These are phyloP conservation scores for Mesoligia furuncula DNA, from an alignment of 2,888 invertebrate genomes.

Conservation along the genomic window DNA sequence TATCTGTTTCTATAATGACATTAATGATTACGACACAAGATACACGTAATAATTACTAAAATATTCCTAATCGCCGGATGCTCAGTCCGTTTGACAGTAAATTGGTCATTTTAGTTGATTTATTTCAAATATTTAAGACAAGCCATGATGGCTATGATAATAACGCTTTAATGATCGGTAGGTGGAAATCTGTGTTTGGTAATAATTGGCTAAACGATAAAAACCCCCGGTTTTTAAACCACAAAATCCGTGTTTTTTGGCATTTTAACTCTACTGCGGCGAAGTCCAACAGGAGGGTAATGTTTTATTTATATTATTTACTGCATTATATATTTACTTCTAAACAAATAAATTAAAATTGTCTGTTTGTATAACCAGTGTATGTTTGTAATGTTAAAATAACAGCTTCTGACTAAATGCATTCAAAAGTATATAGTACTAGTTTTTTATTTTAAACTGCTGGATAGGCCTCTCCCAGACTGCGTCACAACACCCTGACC, in stretches of 20 bases:
- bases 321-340: no score
- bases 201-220: background rate
- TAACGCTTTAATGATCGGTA: conserved; percentile 26
- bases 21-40: conserved; percentile 25
- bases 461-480: no score
- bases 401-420: no score
- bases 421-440: no score
- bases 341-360: no score
- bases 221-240: background rate
- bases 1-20: conserved; percentile 18
- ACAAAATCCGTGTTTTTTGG: background rate
- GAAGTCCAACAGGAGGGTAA: background rate
- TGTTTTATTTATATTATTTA: background rate
- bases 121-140: conserved; percentile 52
- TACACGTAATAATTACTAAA: conserved; percentile 48
- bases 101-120: conserved; percentile 56
- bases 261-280: background rate
- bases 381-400: no score
- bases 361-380: no score
- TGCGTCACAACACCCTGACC: no score
- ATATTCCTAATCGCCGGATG: conserved; percentile 57
- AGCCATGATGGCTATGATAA: conserved; percentile 30
- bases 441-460: no score
- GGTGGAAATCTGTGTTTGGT: conserved; percentile 6
- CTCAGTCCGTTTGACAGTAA: conserved; percentile 42